Conservation (phyloP, 2,888 invertebrate genomes). For the Pegoplata infirma region DNA sequence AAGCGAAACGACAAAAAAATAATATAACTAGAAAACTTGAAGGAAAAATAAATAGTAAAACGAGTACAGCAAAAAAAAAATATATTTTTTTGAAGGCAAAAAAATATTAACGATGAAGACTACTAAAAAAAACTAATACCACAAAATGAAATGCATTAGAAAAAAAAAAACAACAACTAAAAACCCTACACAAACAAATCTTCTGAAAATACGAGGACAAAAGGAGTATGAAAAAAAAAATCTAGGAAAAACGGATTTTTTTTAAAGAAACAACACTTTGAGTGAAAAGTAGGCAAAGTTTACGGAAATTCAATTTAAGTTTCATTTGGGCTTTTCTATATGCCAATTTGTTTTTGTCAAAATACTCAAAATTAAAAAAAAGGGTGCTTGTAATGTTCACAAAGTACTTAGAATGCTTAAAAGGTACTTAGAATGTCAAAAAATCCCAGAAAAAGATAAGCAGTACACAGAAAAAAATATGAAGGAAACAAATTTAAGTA, state of each 20-base stretch:
- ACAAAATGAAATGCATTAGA: slow-evolving; percentile 48
- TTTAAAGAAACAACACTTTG: background rate
- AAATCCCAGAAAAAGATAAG: too few relatives aligned
- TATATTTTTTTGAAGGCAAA: slow-evolving; percentile 4
- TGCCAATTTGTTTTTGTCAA: too few relatives aligned
- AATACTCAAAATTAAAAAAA: too few relatives aligned
- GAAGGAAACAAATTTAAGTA: too few relatives aligned
- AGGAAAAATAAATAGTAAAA: slow-evolving; percentile 19
- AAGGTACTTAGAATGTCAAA: too few relatives aligned
- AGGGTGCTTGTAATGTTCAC: too few relatives aligned
- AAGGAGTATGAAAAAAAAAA: background rate
- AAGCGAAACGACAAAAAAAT: background rate
- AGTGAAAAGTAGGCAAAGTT: background rate
- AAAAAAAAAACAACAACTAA: background rate
- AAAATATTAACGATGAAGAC: background rate
- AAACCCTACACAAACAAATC: background rate
- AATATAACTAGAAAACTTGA: background rate
- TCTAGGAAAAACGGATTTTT: background rate
- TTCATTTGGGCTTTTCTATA: too few relatives aligned
- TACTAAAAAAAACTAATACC: slow-evolving; percentile 44
- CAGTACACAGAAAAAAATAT: too few relatives aligned
- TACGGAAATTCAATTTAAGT: too few relatives aligned
- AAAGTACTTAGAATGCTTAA: too few relatives aligned
- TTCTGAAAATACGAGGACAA: background rate
- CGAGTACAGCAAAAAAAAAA: slow-evolving; percentile 3